Percentiles rank a stretch among this genome's conserved stretches.
These are phyloP conservation scores for Amphimallon solstitiale DNA, from an alignment of 2,888 invertebrate genomes.

Conservation along the genomic window DNA sequence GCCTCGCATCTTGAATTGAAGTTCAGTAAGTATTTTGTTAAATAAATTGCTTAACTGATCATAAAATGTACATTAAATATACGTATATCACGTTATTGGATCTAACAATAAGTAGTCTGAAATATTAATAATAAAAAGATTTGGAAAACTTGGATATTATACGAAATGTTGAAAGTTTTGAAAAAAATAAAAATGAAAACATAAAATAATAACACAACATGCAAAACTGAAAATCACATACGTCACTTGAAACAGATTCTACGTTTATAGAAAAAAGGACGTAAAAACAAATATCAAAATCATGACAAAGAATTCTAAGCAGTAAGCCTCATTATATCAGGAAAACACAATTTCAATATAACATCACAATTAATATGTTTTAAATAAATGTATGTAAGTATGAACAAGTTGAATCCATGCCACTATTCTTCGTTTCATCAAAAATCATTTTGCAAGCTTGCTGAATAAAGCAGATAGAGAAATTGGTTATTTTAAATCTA, in stretches of 20 bases:
- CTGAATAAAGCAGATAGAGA: not conserved
- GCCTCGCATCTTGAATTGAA: too few species aligned
- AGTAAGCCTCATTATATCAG: constrained; percentile 56
- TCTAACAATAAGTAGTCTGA: too few species aligned
- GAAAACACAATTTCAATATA: constrained; percentile 38
- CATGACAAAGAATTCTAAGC: constrained; percentile 55
- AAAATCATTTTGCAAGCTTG: not conserved
- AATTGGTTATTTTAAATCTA: too few species aligned
- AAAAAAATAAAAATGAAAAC: constrained; percentile 42
- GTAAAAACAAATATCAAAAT: constrained; percentile 45
- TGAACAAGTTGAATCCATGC: constrained; percentile 31
- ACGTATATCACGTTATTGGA: too few species aligned
- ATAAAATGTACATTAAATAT: too few species aligned
- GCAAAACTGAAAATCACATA: constrained; percentile 40
- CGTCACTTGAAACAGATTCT: constrained; percentile 43
- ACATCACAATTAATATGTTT: constrained; percentile 37
- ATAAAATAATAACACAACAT: constrained; percentile 37
- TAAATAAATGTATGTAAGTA: constrained; percentile 39
- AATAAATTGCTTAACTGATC: too few species aligned
- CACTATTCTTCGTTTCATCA: not conserved
- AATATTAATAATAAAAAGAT: constrained; percentile 1
- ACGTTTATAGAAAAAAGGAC: constrained; percentile 40
- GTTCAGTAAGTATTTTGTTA: too few species aligned
- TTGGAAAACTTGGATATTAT: constrained; percentile 38
- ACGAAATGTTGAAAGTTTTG: constrained; percentile 42